Percentiles rank a stretch among this genome's conserved stretches.
Conservation (phyloP, 2,113 vertebrate genomes). For the Onychorhynchus coronatus region DNA sequence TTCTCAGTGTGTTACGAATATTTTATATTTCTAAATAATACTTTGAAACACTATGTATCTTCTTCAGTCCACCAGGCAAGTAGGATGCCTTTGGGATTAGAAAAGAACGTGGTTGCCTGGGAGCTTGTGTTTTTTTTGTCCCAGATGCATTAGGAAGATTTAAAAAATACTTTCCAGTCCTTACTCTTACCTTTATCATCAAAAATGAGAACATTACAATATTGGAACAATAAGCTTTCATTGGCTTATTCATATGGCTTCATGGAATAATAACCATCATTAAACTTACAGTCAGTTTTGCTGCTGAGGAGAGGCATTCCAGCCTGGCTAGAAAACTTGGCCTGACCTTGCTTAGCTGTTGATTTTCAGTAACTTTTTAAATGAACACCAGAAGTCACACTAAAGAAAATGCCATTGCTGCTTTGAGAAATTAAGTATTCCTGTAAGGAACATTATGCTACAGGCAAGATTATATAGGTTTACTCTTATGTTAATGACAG, state of each 20-base stretch:
- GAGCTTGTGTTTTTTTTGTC: neutral
- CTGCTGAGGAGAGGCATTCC: neutral
- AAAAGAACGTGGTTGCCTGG: neutral
- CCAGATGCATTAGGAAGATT: neutral
- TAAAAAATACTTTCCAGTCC: neutral
- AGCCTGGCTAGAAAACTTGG: neutral
- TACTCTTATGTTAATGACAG: neutral
- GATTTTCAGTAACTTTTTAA: neutral
- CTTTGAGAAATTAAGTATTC: neutral
- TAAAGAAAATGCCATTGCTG: neutral
- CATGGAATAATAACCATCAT: neutral
- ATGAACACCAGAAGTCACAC: neutral
- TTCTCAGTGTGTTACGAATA: neutral
- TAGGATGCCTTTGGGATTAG: neutral
- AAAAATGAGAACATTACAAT: neutral
- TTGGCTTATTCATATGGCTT: no score
- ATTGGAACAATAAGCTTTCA: neutral
- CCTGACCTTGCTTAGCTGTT: neutral
- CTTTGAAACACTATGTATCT: rapidly evolving
- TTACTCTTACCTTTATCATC: neutral
- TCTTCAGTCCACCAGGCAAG: neutral
- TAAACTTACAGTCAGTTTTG: neutral
- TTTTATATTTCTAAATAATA: neutral
- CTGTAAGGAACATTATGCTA: neutral
- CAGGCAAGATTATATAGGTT: neutral